Evolutionary conservation across 2,797 vertebrate species (phyloP).

Genomic region (Bovichtus diacanthus): DNA sequence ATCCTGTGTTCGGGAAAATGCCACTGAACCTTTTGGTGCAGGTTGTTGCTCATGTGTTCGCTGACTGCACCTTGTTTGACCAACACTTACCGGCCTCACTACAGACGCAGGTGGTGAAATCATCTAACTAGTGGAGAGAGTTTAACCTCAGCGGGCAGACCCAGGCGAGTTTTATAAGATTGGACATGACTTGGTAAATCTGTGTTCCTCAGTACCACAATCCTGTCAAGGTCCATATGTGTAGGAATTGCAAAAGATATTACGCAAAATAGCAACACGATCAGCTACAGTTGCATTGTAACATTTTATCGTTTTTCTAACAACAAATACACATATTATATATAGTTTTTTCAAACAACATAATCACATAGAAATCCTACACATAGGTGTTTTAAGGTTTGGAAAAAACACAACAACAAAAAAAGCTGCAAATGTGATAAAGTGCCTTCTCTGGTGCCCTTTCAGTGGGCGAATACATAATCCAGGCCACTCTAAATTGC

Average conservation of each 20-base stretch:
- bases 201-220: no score
- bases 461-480: no score
- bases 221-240: background rate
- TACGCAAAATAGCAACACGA: background rate
- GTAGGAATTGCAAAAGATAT: background rate
- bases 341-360: no score
- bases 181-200: background rate
- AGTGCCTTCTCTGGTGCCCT: no score
- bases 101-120: background rate
- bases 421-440: background rate
- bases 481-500: no score
- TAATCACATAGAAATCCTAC: no score
- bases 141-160: background rate
- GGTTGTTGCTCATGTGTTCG: background rate
- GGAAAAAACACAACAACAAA: no score
- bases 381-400: no score
- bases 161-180: background rate
- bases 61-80: background rate
- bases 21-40: background rate
- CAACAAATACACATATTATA: background rate
- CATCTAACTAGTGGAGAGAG: background rate
- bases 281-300: background rate
- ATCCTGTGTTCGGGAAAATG: slow-evolving; percentile 7
- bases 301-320: background rate
- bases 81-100: background rate